Evolutionary conservation across 2,113 vertebrate genomes (phyloP), one percentile per base, ranked within the genome.

Genomic region (Chaetops frenatus): DNA sequence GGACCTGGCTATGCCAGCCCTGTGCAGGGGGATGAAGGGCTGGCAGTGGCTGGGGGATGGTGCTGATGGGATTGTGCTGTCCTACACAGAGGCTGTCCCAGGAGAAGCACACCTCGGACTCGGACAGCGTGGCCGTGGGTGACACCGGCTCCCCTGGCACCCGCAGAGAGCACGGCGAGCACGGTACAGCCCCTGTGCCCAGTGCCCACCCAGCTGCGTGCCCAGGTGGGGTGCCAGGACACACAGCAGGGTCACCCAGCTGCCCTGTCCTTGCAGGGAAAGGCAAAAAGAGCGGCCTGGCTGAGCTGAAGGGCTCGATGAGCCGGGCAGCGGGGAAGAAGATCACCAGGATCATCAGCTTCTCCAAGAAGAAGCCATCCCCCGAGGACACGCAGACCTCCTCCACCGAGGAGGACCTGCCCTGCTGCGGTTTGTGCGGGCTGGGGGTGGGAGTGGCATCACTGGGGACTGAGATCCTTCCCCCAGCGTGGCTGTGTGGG

Each of bases 331-430:
- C 99, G 0, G 99, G 99, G 61, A 99, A 98, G 92, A 99, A 99
- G 96, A 99, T 99, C 97, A 99, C 98, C 85, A 98, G 98, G 60
- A 99, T 99, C 96, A 99, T 99, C 97, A 99, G 98, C 91, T 99
- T 99, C 97, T 99, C 99, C 91, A 99, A 99, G 96, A 98, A 98
- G 97, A 99, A 99, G 93, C 97, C 98, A 3, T 97, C 97, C 16
- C 97, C 98, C 0, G 99, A 99, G 86, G 99, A 99, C 57, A 95
- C 94, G 6, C 98, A 98, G 74, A 97, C 95, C 0, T 98, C 97
- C n/a, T 97, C 98, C 50, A 95, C 97, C 0, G 98, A 98, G 65
- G 98, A 98, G 57, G 98, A 99, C 87, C 98, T 99, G 90, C 99
- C 99, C 2, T 98, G 98, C 96, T 99, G 98, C 11, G 99, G 99